Base-by-base conservation (phyloP, 64 coral and sea anemone species). In the Stichodactyla mertensii region DNA sequence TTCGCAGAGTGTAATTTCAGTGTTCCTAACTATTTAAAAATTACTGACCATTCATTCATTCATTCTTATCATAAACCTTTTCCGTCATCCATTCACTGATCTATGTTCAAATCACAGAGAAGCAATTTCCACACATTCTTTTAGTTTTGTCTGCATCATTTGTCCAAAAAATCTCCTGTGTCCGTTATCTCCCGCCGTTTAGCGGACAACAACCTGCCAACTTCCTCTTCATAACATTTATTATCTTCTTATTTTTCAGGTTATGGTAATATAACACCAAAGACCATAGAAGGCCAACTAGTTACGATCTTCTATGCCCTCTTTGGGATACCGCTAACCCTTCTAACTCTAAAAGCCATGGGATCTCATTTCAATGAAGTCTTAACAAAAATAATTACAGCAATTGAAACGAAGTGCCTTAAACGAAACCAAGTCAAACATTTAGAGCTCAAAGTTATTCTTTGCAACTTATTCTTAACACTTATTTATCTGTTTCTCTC, bases 231-330 rank as follows among this genome's bases (percentile, higher is more conserved):
- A 16, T 61, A 61, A 15, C 64, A 22, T 58, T 24, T 79, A 51
- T 79, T 16, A 51, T 79, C 51, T 52, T 45, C 77, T 22, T 8
- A 14, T 70, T 88, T 88, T 54, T 4, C 18, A 97, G 91, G 91
- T 45, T 97, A 97, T 71, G 94, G 94, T 16, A 85, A 60, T 36
- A 90, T 97, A 18, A 92, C 90, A 82, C 90, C 93, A 53, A 88
- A 80, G 27, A 95, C 93, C 22, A 77, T 57, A 26, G 55, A 23
- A 15, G 93, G 93, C 11, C 87, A 92, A 82, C 51, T 92, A 20
- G 2, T 95, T 28, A 91, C 85, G 18, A 82, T 95, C 51, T 64
- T 95, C 6, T 88, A 87, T 36, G 91, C 78, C 0, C 61, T 95
- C 55, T 52, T 78, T 7, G 93, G 93, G 2, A 92, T 95, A 56